A percentile compares a stretch with the other conserved stretches of the same genome.
Conservation (phyloP, 2,888 invertebrate species). For the Microctonus aethiopoides region DNA sequence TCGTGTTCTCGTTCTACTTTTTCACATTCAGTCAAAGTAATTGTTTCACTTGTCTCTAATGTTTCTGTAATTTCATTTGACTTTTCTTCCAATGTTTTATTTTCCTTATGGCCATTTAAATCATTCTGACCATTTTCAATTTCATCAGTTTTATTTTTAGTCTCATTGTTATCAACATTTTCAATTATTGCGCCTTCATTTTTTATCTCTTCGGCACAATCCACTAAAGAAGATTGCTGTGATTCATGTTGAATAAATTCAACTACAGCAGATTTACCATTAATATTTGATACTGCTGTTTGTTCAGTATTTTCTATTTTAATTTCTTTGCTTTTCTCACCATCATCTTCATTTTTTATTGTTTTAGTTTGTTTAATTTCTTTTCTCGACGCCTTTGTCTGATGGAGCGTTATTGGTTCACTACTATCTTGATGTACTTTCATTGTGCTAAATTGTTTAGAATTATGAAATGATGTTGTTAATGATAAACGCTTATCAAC, state of each 20-base stretch:
- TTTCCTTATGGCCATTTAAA: conserved; percentile 19
- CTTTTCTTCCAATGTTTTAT: conserved; percentile 39
- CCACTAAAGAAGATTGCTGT: background rate
- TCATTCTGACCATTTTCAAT: conserved; percentile 17
- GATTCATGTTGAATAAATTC: conserved; percentile 13
- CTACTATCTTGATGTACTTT: conserved; percentile 13
- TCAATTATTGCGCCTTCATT: background rate
- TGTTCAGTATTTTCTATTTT: conserved; percentile 21
- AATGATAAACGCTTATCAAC: conserved; percentile 15
- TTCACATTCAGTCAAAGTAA: background rate
- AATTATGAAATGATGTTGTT: background rate
- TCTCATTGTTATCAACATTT: conserved; percentile 31
- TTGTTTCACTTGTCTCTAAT: conserved; percentile 28
- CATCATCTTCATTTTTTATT: conserved; percentile 22
- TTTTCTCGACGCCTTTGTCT: background rate
- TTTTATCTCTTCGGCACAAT: background rate
- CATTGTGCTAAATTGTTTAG: background rate
- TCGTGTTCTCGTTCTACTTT: background rate
- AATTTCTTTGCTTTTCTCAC: conserved; percentile 24
- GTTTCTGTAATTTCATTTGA: conserved; percentile 5
- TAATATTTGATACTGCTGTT: conserved; percentile 27
- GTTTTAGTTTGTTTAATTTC: conserved; percentile 26
- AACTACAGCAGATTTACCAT: conserved; percentile 20
- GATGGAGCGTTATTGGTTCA: background rate
- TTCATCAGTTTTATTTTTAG: conserved; percentile 36